Base-by-base conservation (phyloP, 2,113 vertebrate genomes). In the Plestiodon gilberti region DNA sequence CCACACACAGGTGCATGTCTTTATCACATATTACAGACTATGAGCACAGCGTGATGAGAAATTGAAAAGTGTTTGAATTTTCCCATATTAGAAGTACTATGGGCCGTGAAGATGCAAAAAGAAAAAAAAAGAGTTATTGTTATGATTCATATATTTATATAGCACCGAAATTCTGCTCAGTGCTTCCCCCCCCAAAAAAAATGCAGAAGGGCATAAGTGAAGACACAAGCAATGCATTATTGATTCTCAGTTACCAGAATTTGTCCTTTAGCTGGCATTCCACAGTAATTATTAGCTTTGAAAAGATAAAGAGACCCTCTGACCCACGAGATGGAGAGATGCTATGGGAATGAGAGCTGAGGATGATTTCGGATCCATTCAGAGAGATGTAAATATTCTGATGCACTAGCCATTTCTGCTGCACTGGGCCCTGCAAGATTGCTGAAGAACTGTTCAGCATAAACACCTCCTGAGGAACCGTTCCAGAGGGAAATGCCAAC, bases 401-500 rank as follows among this genome's bases (percentile, higher is more conserved):
- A 91, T 81, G 73, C 64, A 78, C 91, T 92, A 59, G 85, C 91
- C 69, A 90, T 81, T 81, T 81, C 30, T 89, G 67, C 90, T 92
- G 81, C 89, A 64, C 88, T 78, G 25, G 87, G 92, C 93, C 93
- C 92, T 81, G 87, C 94, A 64, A 70, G 78, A 84, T 93, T 95
- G 92, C 88, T 78, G 92, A 93, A 69, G 76, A 91, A 90, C 38
- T 1, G 88, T 91, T 91, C 92, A 89, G 94, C 91, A 94, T 93
- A 93, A 95, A 91, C 76, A 93, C 94, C 95, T 96, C 93, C 96
- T 90, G 85, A 96, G 94, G 95, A 95, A 94, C 84, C 15, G 70
- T 92, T 93, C 93, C 93, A 87, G 93, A 96, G 96, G 90, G 93
- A 94, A 92, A 89, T 96, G 96, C 96, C 96, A 97, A 96, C 96